Percentiles rank a stretch among this genome's conserved stretches.
These are phyloP conservation scores for Schlechtendalia chinensis DNA, from an alignment of 1,140 invertebrate genomes.

Conservation along the genomic window DNA sequence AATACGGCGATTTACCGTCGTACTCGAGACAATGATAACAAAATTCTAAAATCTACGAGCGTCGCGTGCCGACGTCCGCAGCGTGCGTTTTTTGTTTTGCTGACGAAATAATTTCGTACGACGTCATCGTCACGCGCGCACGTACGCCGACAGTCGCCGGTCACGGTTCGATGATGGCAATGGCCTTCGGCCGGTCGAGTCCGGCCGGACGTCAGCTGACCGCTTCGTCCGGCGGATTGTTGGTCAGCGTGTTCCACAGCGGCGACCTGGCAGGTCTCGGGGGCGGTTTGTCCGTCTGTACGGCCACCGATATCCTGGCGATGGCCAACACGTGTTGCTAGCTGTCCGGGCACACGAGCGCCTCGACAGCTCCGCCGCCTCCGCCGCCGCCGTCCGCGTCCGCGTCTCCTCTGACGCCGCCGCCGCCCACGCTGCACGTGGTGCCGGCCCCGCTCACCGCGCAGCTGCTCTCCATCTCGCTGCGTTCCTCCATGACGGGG, in stretches of 20 bases:
- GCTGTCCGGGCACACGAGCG: conserved; percentile 41
- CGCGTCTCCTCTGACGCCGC: not conserved
- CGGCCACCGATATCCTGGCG: conserved; percentile 48
- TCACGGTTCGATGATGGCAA: conserved; percentile 40
- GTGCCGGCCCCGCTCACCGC: not conserved
- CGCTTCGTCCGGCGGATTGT: conserved; percentile 41
- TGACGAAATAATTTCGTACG: not conserved
- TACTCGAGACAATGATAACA: not conserved
- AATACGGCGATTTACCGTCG: not conserved
- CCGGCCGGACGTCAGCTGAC: conserved; percentile 26
- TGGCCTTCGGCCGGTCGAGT: conserved; percentile 21
- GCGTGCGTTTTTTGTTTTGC: not conserved
- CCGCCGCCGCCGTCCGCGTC: not conserved
- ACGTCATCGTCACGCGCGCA: not conserved
- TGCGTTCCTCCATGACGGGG: conserved; percentile 28
- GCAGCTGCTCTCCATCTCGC: conserved; percentile 37
- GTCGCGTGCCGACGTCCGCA: not conserved
- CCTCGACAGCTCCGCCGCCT: conserved; percentile 23
- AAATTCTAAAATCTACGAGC: not conserved
- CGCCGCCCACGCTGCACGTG: not conserved
- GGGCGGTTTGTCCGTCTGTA: conserved; percentile 41
- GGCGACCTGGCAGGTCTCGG: conserved; percentile 37
- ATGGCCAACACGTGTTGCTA: conserved; percentile 47
- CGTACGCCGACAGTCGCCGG: no score
- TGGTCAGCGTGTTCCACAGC: conserved; percentile 40